Evolutionary conservation across 1,140 invertebrate species (phyloP), one percentile per base, ranked within the genome.

Genomic region (Dryas iulia): DNA sequence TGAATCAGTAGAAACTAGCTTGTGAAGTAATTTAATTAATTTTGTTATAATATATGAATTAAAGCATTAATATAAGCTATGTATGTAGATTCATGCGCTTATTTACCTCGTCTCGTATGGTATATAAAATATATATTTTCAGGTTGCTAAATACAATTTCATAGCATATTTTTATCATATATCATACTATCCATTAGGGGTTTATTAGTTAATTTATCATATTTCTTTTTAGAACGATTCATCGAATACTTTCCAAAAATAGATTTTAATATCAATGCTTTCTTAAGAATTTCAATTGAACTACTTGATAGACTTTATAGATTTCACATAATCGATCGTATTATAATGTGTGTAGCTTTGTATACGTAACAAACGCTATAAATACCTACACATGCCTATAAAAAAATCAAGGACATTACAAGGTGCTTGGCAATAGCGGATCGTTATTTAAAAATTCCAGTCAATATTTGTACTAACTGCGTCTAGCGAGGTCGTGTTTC

Each of bases 401-500:
- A 6, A 21, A 47, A 47, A 47, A 47, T 21, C 39, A 47, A 47
- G 39, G 39, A 21, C 39, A 8, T 47, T 8, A 47, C 39, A 47
- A 47, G 39, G 39, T 18, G 7, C 14, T 47, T 18, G 39, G 39
- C 3, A 47, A 47, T 47, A 47, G 39, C 2, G 14, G 39, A 47
- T 47, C 18, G 39, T 7, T 47, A 47, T 47, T 47, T 47, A 47
- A 47, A 47, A 47, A 47, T 21, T 47, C 39, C 39, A 47, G 39
- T 47, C 60, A 53, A 62, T 62, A 62, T 62, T 53, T 53, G 60
- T 62, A 62, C 14, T 47, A 21, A 21, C 39, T 47, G 14, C 18
- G 18, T 21, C 18, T 21, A 53, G 54, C 66, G 60, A 67, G 66
- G 66, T 39, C 66, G 18, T 28, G 21, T 23, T 47, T 2, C 39